These are phyloP conservation scores for Yponomeuta sedellus DNA, from an alignment of 2,888 invertebrate species.

Conservation along the genomic window DNA sequence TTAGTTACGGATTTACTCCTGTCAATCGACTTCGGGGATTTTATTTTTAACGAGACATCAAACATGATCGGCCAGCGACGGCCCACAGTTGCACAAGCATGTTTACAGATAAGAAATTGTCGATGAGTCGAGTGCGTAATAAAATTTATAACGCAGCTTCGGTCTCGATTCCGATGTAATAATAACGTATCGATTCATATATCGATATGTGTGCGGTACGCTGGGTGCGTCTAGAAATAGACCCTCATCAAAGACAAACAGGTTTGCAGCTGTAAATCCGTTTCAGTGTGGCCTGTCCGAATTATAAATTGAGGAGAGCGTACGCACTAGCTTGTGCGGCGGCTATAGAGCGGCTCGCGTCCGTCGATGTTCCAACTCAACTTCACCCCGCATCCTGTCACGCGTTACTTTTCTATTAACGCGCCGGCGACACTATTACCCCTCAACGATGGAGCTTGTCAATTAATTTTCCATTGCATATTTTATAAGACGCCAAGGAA, in stretches of 20 bases:
- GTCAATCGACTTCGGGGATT: conserved; percentile 60
- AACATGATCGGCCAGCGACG: conserved; percentile 59
- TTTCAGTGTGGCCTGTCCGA: conserved; percentile 73
- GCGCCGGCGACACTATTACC: conserved; percentile 58
- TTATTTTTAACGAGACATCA: conserved; percentile 75
- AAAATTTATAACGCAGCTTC: conserved; percentile 73
- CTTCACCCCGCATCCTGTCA: conserved; percentile 49
- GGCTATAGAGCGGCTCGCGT: conserved; percentile 9
- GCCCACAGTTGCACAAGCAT: conserved; percentile 60
- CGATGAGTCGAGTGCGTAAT: conserved; percentile 68
- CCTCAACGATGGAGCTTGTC: conserved; percentile 51
- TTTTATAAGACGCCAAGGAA: conserved; percentile 27
- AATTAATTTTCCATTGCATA: conserved; percentile 48
- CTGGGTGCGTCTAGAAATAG: conserved; percentile 70
- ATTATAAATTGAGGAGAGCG: conserved; percentile 69
- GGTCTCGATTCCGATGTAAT: conserved; percentile 69
- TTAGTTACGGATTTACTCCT: conserved; percentile 68
- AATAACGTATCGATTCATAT: conserved; percentile 73
- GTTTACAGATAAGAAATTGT: conserved; percentile 71
- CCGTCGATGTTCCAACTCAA: conserved; percentile 24
- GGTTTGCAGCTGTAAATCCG: conserved; percentile 76
- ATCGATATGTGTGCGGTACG: conserved; percentile 71
- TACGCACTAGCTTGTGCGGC: conserved; percentile 16
- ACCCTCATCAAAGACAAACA: conserved; percentile 76
- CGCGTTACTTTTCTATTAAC: conserved; percentile 65